These are phyloP conservation scores for Erebia epiphron DNA, from an alignment of 2,888 invertebrate genomes.

Conservation along the genomic window DNA sequence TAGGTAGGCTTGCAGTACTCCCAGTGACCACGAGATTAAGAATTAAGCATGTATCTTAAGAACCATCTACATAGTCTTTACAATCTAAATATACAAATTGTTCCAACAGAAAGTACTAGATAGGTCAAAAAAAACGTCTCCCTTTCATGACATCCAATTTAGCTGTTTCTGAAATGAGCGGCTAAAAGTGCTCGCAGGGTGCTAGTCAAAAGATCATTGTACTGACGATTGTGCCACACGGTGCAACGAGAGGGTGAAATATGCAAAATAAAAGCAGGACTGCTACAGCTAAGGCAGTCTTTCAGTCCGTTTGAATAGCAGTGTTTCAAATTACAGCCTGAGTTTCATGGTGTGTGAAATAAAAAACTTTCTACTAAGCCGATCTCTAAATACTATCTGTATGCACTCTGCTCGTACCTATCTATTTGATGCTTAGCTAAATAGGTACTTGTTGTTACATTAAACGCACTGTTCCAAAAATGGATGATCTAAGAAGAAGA, in stretches of 20 bases:
- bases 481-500: too few relatives aligned
- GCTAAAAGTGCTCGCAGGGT: slow-evolving; percentile 50
- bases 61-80: background rate
- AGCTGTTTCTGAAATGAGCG: slow-evolving; percentile 56
- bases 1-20: too few relatives aligned
- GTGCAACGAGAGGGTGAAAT: slow-evolving; percentile 52
- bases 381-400: background rate
- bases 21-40: too few relatives aligned
- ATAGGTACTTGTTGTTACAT: too few relatives aligned
- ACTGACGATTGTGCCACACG: slow-evolving; percentile 61
- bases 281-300: slow-evolving; percentile 53
- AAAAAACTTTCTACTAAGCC: slow-evolving; percentile 48
- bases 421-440: too few relatives aligned
- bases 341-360: slow-evolving; percentile 60
- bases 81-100: background rate
- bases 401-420: background rate
- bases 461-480: too few relatives aligned
- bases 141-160: slow-evolving; percentile 53
- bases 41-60: too few relatives aligned
- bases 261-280: slow-evolving; percentile 52
- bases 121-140: background rate
- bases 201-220: slow-evolving; percentile 75
- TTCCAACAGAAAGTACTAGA: background rate
- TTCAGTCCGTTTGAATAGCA: slow-evolving; percentile 57
- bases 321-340: slow-evolving; percentile 62